Evolutionary conservation across 2,113 vertebrate species (phyloP).

Genomic region (Chamaetylas fuelleborni): DNA sequence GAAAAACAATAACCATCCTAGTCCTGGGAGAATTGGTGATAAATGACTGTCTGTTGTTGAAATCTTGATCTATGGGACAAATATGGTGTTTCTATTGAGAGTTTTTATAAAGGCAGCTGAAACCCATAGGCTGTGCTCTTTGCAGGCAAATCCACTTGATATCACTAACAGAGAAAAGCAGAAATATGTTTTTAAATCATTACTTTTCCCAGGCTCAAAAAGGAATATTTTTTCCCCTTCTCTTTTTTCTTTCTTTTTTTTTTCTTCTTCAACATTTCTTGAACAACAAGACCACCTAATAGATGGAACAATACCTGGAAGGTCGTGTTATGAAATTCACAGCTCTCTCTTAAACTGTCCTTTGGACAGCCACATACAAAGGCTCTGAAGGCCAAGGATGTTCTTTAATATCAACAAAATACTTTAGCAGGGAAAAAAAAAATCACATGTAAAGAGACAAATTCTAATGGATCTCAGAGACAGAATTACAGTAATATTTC

Average conservation of each 20-base stretch:
- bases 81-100: not conserved
- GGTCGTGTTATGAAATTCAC: not conserved
- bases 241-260: not conserved
- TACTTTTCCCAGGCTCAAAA: not conserved
- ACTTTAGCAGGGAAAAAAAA: not conserved
- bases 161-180: not conserved
- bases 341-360: not conserved
- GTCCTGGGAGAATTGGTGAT: constrained; percentile 3
- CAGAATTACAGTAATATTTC: not conserved
- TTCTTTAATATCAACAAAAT: not conserved
- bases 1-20: constrained; percentile 32
- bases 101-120: not conserved
- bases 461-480: not conserved
- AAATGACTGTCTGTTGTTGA: constrained; percentile 24
- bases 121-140: not conserved
- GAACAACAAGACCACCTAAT: not conserved
- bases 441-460: not conserved
- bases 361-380: not conserved
- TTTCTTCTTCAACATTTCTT: not conserved
- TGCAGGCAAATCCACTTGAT: not conserved
- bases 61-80: constrained; percentile 55
- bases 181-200: not conserved
- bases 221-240: fast-evolving
- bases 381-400: not conserved
- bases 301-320: not conserved